Base-by-base conservation (phyloP, 2,888 invertebrate genomes). In the Habroteleia sp. region DNA sequence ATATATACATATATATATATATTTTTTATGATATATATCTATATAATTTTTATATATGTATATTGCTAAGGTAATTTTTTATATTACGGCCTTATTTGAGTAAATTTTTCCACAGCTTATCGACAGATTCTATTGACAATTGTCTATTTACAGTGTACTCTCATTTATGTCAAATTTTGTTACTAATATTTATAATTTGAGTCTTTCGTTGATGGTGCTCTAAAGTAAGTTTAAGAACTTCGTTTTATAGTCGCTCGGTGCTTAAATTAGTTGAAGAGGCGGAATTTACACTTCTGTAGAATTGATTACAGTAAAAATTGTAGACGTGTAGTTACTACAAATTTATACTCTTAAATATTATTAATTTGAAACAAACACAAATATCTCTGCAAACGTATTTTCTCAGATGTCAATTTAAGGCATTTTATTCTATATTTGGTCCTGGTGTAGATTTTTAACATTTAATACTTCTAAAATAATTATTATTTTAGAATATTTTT, bases 1-100 rank as follows among this genome's bases (percentile, higher is more conserved):
- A 80, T 77, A 42, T 65, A 82, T 79, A 83, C 79, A 79, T 78
- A 82, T 80, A 82, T 79, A 79, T 85, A 86, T 81, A 86, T 85
- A 86, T 85, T 84, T 83, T 85, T 84, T 82, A 81, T 79, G 2
- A 65, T 76, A 78, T 77, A 78, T 69, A 44, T 52, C 44, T 42
- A 71, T 48, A 46, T 39, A 52, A 65, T 52, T 44, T 77, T 69
- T 60, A 63, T 69, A 76, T 76, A 82, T 79, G n/a, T 46, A 29
- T 46, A 74, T 56, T 20, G 25, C 44, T 33, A 56, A 41, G 5
- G 3, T 62, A 39, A 63, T 56, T 56, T 17, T n/a, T n/a, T n/a
- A 62, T 29, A 23, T 63, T 72, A 63, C 39, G 48, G 56, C 56
- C 56, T 72, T 56, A 72, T 17, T 44, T 29, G 8, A 48, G 6